Percentiles rank a stretch among this genome's conserved stretches.
These are phyloP conservation scores for Nezara viridula DNA, from an alignment of 2,888 invertebrate genomes.

Conservation along the genomic window DNA sequence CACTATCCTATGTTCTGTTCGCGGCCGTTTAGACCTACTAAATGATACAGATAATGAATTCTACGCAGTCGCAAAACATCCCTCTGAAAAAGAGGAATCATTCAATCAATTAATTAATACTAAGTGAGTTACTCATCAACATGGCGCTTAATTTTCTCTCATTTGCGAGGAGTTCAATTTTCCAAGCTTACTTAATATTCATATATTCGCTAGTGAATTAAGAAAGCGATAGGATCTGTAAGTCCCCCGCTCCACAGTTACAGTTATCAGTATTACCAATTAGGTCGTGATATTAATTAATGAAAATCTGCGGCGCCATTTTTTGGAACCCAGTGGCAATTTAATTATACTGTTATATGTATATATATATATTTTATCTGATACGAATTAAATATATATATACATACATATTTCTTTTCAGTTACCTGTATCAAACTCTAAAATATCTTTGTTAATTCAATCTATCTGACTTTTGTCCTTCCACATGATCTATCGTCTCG, in stretches of 20 bases:
- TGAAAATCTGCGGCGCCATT: no score
- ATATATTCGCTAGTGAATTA: neutral
- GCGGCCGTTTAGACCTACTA: neutral
- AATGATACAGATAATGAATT: neutral
- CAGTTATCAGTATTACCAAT: neutral
- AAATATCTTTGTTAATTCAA: no score
- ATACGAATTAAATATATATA: no score
- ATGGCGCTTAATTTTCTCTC: neutral
- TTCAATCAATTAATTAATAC: slow-evolving; percentile 7
- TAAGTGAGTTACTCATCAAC: neutral
- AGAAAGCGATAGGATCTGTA: neutral
- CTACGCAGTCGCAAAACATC: neutral
- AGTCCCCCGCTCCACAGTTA: neutral
- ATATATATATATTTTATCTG: no score
- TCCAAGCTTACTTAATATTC: neutral
- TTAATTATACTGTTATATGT: no score
- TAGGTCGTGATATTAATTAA: neutral
- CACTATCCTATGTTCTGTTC: no score
- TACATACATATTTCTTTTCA: no score
- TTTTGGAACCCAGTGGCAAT: no score
- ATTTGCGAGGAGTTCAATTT: neutral
- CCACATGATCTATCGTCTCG: no score
- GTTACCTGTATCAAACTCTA: no score
- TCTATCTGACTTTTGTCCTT: no score
- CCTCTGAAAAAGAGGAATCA: neutral